Base-by-base conservation (phyloP, 2,113 vertebrate species). In the Dinomys branickii region DNA sequence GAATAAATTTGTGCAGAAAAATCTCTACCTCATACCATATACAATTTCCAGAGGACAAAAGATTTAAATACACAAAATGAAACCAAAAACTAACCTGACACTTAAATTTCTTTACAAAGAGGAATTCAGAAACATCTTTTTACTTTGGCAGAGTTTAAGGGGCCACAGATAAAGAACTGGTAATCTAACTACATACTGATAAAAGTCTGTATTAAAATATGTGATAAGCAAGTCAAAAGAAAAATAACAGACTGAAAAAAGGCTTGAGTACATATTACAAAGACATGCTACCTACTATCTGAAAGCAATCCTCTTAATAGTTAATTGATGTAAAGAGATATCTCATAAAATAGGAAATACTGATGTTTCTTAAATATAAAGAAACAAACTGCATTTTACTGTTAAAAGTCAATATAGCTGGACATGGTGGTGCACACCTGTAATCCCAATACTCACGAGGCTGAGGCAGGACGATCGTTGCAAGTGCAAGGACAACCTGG, bases 301-400 rank as follows among this genome's bases (percentile, higher is more conserved):
- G 56, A 89, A 86, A 85, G n/a, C 38, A 14, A 47, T 12, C 50
- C 30, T 0, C 14, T 9, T 59, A 92, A 77, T 77, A 41, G 56
- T 61, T 85, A 83, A 47, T 69, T 65, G n/a, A 77, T 41, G 59
- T 81, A 85, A 94, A 59, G 13, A 78, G 30, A 47, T 90, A 28
- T 35, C 63, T 92, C 13, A 69, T 33, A 80, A 35, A 75, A 87
- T 41, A 89, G 19, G 26, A 80, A 84, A 63, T 84, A 50, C 11
- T 50, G 90, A 87, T 88, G 33, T 5, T 54, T 92, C 33, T 84
- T 83, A 90, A 78, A 82, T 83, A 61, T 78, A 77, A 90, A 82
- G 41, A 82, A 75, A 16, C 17, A 84, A 54, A 84, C 17, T 56
- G 20, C 73, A 54, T 80, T 94, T 92, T 92, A 50, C 33, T 92